A percentile compares a stretch with the other conserved stretches of the same genome.
These are phyloP conservation scores for Picus viridis DNA, from an alignment of 2,797 vertebrate species.

Conservation along the genomic window DNA sequence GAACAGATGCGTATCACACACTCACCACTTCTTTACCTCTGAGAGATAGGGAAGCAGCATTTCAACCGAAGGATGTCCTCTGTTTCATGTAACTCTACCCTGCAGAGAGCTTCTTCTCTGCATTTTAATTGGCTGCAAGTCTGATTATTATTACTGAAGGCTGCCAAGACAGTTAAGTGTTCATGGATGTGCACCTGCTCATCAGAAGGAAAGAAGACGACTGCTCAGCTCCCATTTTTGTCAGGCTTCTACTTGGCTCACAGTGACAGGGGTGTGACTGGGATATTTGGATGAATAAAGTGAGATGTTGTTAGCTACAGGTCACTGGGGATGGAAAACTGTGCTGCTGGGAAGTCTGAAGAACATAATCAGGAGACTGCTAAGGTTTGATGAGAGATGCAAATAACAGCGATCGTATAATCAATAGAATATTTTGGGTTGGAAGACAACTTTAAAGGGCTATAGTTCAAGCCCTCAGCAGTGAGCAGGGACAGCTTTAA, in stretches of 20 bases:
- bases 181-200: not conserved
- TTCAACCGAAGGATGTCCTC: slow-evolving; percentile 6
- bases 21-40: not conserved
- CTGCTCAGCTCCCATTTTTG: not conserved
- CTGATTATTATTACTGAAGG: not conserved
- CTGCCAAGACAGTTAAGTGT: not conserved
- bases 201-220: not conserved
- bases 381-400: not conserved
- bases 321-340: not conserved
- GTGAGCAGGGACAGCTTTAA: too few relatives aligned
- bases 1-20: not conserved
- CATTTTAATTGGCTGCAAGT: not conserved
- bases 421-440: too few relatives aligned
- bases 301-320: not conserved
- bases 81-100: slow-evolving; percentile 11
- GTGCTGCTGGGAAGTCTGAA: not conserved
- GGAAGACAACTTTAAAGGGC: too few relatives aligned
- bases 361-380: not conserved
- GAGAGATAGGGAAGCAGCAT: not conserved
- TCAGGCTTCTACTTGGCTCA: not conserved
- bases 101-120: not conserved
- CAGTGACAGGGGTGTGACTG: not conserved
- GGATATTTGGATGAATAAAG: not conserved
- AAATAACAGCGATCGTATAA: not conserved
- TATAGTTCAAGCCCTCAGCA: too few relatives aligned